Evolutionary conservation across 2,797 vertebrate species (phyloP), one percentile per base, ranked within the genome.

Genomic region (Menidia menidia): DNA sequence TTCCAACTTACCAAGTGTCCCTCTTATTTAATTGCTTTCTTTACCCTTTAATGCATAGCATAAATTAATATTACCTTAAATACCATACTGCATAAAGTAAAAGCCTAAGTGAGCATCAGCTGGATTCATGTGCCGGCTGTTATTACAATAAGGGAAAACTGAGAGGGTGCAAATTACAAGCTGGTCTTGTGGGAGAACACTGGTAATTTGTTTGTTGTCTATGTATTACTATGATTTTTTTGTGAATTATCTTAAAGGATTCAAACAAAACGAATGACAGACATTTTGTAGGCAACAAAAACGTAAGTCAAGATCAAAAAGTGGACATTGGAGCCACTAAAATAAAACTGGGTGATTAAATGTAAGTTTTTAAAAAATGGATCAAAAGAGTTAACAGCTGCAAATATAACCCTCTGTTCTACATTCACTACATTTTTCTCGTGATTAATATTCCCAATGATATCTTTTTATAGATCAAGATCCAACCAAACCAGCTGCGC

Each of bases 391-490:
- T 7, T 13, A 7, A 44, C n/a, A 31, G 43, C 18, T 33, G 44
- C 13, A 4, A 64, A 11, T 62, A 60, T 45, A 43, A 50, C 19
- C 1, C 6, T 14, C 8, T 59, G 12, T 18, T 11, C n/a, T 33
- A 43, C 16, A 16, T 58, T 39, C 25, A 25, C 25, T 25, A 25
- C 25, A 25, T 25, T 25, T 25, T 1, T 25, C 5, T 15, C 4
- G 2, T 19, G 52, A 84, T 84, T 50, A 81, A 81, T 84, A 73
- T 82, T 82, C 81, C 71, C 87, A 70, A 16, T 33, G 73, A 45
- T 47, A 55, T 48, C 10, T 71, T 42, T 42, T 71, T 68, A 44
- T 71, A 72, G 61, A 77, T 73, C 59, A 68, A 82, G 62, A 74
- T 86, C 58, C 64, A 54, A 73, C 41, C 52, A 64, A 73, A 74